Evolutionary conservation across 2,113 vertebrate species (phyloP), one percentile per base, ranked within the genome.

Genomic region (Montifringilla adamsi): DNA sequence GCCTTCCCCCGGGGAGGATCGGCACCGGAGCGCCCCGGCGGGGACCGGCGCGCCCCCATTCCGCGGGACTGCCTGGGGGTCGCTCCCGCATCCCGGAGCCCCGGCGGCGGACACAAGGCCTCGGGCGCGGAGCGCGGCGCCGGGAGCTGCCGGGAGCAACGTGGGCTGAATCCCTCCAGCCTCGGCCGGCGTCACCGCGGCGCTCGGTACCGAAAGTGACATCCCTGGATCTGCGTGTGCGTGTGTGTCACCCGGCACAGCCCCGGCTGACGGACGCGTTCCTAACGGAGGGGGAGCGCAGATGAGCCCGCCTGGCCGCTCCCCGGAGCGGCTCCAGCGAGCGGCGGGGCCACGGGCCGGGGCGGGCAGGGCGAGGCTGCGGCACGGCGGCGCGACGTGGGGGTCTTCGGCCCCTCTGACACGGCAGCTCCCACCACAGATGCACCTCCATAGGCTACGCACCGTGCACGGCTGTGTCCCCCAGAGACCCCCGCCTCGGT

Each of bases 81-180:
- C 28, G 6, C 53, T 75, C 69, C 67, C 67, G 50, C 59, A 50
- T 28, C 50, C 26, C 67, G 43, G 58, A 93, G 68, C 80, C 41
- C 49, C 81, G 12, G 41, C 3, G 3, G 91, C 53, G 56, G 63
- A 22, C 90, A 52, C 92, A 44, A 93, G 92, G 92, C 94, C 94
- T 85, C 2, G 85, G 52, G 46, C 21, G 19, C 69, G 20, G 63
- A 73, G 37, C 94, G 22, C 56, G 15, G 79, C 28, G 49, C 86
- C 59, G 67, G 63, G 55, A 89, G 74, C 85, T 66, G 69, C 88
- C 62, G 81, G 77, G 58, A 95, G 82, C 94, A 93, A 89, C 87
- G 87, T 75, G 95, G 94, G 91, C 80, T 93, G 96, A 76, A 91
- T 91, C 50, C 56, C 92, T 93, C 66, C 82, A 39, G 92, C 31